These are phyloP conservation scores for Oxycera nigricornis DNA, from an alignment of 2,888 invertebrate species.

Conservation along the genomic window DNA sequence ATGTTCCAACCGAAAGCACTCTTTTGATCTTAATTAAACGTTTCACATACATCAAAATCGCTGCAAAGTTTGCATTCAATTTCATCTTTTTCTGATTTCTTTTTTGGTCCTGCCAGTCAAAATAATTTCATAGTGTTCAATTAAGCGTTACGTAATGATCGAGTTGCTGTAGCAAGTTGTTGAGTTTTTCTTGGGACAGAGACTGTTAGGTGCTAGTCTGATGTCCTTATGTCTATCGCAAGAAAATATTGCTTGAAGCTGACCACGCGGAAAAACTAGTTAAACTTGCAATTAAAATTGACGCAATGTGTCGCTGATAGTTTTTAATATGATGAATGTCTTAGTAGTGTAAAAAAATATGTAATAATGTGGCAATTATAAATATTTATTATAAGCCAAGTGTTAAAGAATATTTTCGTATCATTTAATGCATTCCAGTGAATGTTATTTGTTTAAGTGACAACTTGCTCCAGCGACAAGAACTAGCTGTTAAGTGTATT, in stretches of 20 bases:
- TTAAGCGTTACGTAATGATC: background rate
- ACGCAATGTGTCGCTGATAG: background rate
- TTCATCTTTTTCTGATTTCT: background rate
- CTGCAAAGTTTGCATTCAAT: background rate
- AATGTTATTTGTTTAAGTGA: no score
- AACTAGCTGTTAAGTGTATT: no score
- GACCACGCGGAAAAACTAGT: background rate
- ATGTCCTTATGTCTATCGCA: background rate
- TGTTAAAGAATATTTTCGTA: no score
- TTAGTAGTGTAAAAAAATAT: background rate
- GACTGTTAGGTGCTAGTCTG: no score
- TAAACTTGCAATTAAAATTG: background rate
- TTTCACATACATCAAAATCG: background rate
- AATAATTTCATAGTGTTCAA: background rate
- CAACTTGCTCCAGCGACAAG: no score
- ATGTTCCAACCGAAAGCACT: background rate
- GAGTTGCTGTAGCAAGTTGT: background rate
- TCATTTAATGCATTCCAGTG: no score
- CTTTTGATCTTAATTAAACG: background rate
- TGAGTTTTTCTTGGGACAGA: no score
- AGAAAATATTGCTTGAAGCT: background rate
- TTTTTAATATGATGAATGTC: background rate
- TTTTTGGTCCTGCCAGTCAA: conserved; percentile 6
- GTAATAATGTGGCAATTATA: no score
- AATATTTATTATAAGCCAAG: background rate